Evolutionary conservation across 2,888 invertebrate species (phyloP).

Genomic region (Anagyrus pseudococci): DNA sequence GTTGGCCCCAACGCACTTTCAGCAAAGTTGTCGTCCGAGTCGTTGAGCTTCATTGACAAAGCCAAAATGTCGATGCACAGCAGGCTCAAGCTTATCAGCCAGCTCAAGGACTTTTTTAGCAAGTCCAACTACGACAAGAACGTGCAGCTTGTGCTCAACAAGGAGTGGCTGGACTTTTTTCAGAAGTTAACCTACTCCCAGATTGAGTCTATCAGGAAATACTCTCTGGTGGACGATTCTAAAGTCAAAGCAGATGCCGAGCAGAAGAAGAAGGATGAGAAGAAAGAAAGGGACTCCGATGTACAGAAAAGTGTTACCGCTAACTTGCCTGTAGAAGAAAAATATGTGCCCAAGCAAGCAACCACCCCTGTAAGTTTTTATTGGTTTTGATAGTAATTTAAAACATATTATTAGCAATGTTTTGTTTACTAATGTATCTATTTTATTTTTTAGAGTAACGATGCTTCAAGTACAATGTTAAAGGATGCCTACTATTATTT

Average conservation of each 20-base stretch:
- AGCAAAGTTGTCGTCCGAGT: slow-evolving; percentile 42
- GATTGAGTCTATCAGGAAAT: slow-evolving; percentile 50
- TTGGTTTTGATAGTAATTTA: not conserved
- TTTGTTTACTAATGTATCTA: slow-evolving; percentile 3
- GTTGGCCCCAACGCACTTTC: slow-evolving; percentile 42
- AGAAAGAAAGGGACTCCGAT: slow-evolving; percentile 30
- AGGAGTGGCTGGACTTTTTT: slow-evolving; percentile 64
- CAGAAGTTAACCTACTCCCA: slow-evolving; percentile 61
- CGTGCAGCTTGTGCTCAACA: slow-evolving; percentile 62
- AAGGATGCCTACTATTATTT: slow-evolving; percentile 43
- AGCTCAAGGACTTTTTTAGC: slow-evolving; percentile 62
- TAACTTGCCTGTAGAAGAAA: slow-evolving; percentile 20
- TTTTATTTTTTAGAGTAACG: slow-evolving; percentile 1
- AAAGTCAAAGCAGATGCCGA: slow-evolving; percentile 37
- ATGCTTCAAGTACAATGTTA: not conserved
- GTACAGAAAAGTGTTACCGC: slow-evolving; percentile 32
- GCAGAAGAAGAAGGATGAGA: slow-evolving; percentile 6
- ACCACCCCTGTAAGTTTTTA: slow-evolving; percentile 24
- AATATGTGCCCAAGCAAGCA: slow-evolving; percentile 9
- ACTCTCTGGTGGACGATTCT: slow-evolving; percentile 38
- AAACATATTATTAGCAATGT: not conserved
- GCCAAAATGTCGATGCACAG: slow-evolving; percentile 57
- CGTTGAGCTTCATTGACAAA: slow-evolving; percentile 44
- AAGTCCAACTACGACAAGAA: slow-evolving; percentile 62
- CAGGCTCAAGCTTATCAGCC: slow-evolving; percentile 63